A percentile compares a stretch with the other conserved stretches of the same genome.
phyloP scores from a whole-genome alignment of 2,888 invertebrate genomes.

The Coecobrya sp. region DNA sequence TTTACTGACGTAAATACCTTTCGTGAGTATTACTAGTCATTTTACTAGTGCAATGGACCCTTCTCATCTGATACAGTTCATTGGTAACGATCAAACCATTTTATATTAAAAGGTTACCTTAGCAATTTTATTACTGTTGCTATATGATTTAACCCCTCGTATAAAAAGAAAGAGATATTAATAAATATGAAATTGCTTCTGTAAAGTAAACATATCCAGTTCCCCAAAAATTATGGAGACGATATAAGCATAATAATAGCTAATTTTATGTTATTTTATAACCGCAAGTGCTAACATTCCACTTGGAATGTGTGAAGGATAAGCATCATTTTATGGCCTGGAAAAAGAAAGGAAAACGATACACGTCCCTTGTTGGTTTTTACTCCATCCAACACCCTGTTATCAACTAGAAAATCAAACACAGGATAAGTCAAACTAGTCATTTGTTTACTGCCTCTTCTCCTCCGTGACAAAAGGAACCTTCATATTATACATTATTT shows the following conservation, averaged over 20 bases:
- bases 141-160: not conserved
- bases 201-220: slow-evolving; percentile 5
- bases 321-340: slow-evolving; percentile 45
- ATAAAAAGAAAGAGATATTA: not conserved
- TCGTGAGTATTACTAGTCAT: too few relatives aligned
- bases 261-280: slow-evolving; percentile 67
- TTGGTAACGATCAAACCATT: too few relatives aligned
- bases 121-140: too few relatives aligned
- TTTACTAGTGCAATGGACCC: too few relatives aligned
- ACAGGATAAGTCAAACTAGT: slow-evolving; percentile 45
- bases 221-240: not conserved
- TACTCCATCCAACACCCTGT: slow-evolving; percentile 79
- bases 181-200: slow-evolving; percentile 26
- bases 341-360: slow-evolving; percentile 64
- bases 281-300: slow-evolving; percentile 71
- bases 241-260: slow-evolving; percentile 53
- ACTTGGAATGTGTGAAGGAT: slow-evolving; percentile 61
- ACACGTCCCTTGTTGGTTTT: slow-evolving; percentile 82
- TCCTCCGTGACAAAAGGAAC: not conserved
- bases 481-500: slow-evolving; percentile 48
- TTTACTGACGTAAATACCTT: too few relatives aligned
- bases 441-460: slow-evolving; percentile 38
- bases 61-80: too few relatives aligned
- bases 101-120: too few relatives aligned
- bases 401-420: slow-evolving; percentile 73